Conservation (phyloP, 2,113 vertebrate species). For the Lipophrys pholis region DNA sequence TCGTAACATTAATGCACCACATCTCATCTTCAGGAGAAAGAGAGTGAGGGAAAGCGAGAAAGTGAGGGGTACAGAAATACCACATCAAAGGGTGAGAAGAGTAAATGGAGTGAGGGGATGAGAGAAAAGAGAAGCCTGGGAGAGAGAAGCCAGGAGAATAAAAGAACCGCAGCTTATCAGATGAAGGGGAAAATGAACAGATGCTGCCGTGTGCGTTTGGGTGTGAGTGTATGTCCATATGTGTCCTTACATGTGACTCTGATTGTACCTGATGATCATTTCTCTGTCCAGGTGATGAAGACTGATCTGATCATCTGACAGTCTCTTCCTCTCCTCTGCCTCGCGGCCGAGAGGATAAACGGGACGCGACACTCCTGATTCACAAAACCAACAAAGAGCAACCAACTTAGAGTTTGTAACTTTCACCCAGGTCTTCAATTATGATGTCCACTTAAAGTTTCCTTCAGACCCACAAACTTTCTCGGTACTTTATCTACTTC, state of each 20-base stretch:
- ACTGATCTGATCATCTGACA: constrained; percentile 90
- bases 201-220: constrained; percentile 20
- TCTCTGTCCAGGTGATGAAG: constrained; percentile 88
- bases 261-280: constrained; percentile 88
- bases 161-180: constrained; percentile 69
- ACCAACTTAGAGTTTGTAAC: too few relatives aligned
- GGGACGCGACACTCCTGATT: constrained; percentile 81
- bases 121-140: constrained; percentile 62
- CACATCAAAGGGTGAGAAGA: constrained; percentile 79
- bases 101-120: constrained; percentile 72
- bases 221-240: background rate
- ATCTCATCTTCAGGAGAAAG: constrained; percentile 66
- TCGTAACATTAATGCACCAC: constrained; percentile 77
- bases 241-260: constrained; percentile 28
- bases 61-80: constrained; percentile 59
- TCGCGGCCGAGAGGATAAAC: constrained; percentile 89
- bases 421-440: too few relatives aligned
- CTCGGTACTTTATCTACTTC: too few relatives aligned
- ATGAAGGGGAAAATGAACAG: constrained; percentile 56
- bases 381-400: constrained; percentile 24
- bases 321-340: constrained; percentile 88
- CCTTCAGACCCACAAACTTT: background rate
- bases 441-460: too few relatives aligned
- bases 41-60: constrained; percentile 29
- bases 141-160: constrained; percentile 63